Conservation (phyloP, 2,797 vertebrate genomes). For the Pangasius krempfi region DNA sequence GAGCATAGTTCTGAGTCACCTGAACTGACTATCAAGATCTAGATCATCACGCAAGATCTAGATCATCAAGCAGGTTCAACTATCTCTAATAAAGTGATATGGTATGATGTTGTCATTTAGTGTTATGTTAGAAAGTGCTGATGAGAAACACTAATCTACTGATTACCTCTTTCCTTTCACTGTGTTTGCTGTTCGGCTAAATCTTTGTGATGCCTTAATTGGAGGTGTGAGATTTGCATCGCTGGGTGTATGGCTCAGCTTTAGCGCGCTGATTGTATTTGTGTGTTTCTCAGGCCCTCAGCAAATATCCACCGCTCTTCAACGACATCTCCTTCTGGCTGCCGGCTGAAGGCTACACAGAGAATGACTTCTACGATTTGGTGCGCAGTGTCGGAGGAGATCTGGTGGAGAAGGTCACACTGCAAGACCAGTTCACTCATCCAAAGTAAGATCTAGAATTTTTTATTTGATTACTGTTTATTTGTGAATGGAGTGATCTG, state of each 20-base stretch:
- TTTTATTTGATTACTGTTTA: background rate
- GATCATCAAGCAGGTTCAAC: background rate
- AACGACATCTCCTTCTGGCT: conserved; percentile 99
- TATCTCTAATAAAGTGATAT: background rate
- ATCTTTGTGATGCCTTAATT: background rate
- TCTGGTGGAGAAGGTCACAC: conserved; percentile 87
- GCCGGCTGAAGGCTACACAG: conserved; percentile 77
- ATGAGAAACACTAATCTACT: background rate
- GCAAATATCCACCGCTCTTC: conserved; percentile 86
- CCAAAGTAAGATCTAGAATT: conserved; percentile 81
- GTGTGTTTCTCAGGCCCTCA: conserved; percentile 78
- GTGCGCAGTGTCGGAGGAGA: conserved; percentile 87
- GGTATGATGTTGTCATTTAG: background rate
- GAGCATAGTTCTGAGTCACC: background rate
- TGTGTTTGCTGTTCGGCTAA: background rate
- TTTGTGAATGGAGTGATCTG: background rate
- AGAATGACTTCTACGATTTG: conserved; percentile 94
- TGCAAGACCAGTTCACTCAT: conserved; percentile 88
- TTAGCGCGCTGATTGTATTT: background rate
- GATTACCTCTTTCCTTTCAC: background rate
- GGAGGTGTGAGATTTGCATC: background rate
- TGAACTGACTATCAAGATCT: background rate
- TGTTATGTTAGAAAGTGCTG: background rate
- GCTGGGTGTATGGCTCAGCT: background rate
- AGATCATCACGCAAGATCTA: background rate